phyloP scores from a whole-genome alignment of 1,140 invertebrate species.

The Apis dorsata region DNA sequence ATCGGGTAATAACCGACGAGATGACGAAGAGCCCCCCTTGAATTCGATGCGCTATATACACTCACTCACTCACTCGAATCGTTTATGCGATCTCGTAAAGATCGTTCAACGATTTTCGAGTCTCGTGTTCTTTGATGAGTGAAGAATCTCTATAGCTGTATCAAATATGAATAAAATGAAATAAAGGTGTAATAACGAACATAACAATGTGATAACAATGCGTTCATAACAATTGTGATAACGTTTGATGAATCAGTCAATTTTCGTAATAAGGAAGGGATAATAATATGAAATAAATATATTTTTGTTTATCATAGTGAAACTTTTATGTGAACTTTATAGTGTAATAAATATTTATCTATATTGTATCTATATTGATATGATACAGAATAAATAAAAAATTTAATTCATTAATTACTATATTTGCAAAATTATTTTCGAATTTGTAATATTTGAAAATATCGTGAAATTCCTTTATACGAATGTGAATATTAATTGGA shows the following conservation, averaged over 20 bases:
- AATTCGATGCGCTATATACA: conserved; percentile 38
- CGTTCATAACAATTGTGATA: conserved; percentile 4
- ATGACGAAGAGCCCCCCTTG: conserved; percentile 52
- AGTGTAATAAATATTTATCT: no score
- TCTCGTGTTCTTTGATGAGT: background rate
- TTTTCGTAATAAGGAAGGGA: background rate
- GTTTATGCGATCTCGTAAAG: conserved; percentile 54
- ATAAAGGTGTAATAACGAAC: background rate
- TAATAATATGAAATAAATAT: no score
- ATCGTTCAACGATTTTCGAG: conserved; percentile 13
- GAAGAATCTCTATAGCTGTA: conserved; percentile 5
- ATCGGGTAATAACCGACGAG: conserved; percentile 62
- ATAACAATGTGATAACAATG: background rate
- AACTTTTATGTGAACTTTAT: no score
- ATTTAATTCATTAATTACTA: no score
- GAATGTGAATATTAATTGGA: no score
- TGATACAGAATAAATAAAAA: no score
- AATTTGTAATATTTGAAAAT: no score
- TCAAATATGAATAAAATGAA: no score
- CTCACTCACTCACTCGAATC: background rate
- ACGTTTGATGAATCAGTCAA: background rate
- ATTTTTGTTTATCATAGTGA: no score
- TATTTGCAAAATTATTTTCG: no score
- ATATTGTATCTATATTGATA: no score
- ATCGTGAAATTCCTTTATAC: no score